Evolutionary conservation across 2,888 invertebrate genomes (phyloP).

Genomic region (Microlaimidae sp.): DNA sequence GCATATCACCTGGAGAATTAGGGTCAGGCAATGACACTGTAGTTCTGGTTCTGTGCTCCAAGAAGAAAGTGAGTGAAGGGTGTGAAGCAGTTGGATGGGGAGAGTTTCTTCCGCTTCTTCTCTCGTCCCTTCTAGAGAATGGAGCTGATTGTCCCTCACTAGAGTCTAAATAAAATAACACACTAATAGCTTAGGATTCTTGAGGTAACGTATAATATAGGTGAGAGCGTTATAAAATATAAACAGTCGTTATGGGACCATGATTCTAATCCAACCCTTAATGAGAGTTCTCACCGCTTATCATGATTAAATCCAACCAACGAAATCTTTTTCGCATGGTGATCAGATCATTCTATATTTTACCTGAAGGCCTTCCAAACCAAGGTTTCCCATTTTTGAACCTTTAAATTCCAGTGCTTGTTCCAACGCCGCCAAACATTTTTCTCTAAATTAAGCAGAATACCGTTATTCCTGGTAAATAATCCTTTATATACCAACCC

Average conservation of each 20-base stretch:
- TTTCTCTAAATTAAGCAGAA: slow-evolving; percentile 41
- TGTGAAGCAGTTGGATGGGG: slow-evolving; percentile 69
- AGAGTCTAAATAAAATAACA: too few species aligned
- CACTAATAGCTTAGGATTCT: too few species aligned
- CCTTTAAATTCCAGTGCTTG: slow-evolving; percentile 69
- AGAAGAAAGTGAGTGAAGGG: slow-evolving; percentile 59
- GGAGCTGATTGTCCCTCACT: slow-evolving; percentile 80
- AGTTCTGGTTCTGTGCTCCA: slow-evolving; percentile 69
- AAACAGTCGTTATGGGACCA: too few species aligned
- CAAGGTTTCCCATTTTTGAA: slow-evolving; percentile 62
- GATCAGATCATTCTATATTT: too few species aligned
- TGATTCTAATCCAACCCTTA: too few species aligned
- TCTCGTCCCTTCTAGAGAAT: slow-evolving; percentile 61
- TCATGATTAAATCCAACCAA: too few species aligned
- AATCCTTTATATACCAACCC: too few species aligned
- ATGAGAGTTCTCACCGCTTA: too few species aligned
- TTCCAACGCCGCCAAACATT: slow-evolving; percentile 66
- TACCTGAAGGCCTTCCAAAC: slow-evolving; percentile 75
- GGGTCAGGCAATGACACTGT: slow-evolving; percentile 47
- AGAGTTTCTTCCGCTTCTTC: slow-evolving; percentile 82
- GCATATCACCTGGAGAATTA: slow-evolving; percentile 68
- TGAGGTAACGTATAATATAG: too few species aligned
- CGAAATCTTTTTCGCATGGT: too few species aligned
- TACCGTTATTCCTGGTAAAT: too few species aligned
- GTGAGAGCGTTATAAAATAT: too few species aligned